Evolutionary conservation across 2,888 invertebrate species (phyloP).

Genomic region (Cheilosia vernalis): DNA sequence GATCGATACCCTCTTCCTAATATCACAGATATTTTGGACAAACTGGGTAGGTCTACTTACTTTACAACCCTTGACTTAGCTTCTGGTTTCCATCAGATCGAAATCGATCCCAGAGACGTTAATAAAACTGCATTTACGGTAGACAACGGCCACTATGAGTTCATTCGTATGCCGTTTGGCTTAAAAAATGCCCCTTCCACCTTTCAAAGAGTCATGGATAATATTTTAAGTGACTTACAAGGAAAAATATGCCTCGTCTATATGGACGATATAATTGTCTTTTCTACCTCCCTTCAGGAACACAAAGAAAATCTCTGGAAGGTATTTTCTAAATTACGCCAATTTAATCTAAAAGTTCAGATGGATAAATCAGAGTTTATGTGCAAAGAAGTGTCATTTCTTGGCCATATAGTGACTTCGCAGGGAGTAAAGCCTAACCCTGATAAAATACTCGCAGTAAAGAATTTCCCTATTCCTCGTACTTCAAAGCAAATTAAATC

Average conservation of each 20-base stretch:
- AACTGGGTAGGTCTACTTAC: neutral
- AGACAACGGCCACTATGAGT: slow-evolving; percentile 3
- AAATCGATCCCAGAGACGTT: slow-evolving; percentile 1
- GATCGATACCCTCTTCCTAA: slow-evolving; percentile 1
- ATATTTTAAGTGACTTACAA: too few relatives aligned
- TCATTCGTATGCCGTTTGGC: slow-evolving; percentile 5
- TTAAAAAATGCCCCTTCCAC: neutral
- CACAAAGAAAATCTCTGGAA: slow-evolving; percentile 5
- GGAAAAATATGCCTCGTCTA: too few relatives aligned
- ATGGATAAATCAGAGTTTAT: slow-evolving; percentile 17
- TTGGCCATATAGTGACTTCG: slow-evolving; percentile 13
- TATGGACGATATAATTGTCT: slow-evolving; percentile 1
- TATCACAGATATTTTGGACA: slow-evolving; percentile 2
- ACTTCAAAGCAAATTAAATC: slow-evolving; percentile 35
- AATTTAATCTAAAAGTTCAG: slow-evolving; percentile 17
- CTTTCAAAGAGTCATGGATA: neutral
- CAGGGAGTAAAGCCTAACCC: slow-evolving; percentile 32
- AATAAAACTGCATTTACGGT: slow-evolving; percentile 21
- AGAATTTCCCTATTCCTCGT: slow-evolving; percentile 37
- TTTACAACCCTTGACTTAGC: slow-evolving; percentile 4
- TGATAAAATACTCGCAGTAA: slow-evolving; percentile 31
- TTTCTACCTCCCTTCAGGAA: neutral
- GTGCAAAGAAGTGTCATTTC: slow-evolving; percentile 16
- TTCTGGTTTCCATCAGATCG: neutral
- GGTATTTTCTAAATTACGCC: slow-evolving; percentile 1